phyloP scores from a whole-genome alignment of 2,113 vertebrate genomes.

The Pelvicachromis taeniatus region DNA sequence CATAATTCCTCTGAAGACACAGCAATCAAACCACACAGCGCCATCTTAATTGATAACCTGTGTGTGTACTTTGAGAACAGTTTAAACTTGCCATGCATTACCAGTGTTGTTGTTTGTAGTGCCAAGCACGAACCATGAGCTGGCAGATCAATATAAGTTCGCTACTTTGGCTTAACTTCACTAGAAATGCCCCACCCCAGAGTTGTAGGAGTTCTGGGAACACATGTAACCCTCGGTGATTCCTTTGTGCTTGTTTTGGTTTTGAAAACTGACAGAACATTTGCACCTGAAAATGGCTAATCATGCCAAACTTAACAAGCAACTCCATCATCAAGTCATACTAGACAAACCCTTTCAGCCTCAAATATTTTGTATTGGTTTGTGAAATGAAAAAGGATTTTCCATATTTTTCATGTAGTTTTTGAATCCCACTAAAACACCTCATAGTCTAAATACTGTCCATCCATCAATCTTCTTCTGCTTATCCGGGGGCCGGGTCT shows the following conservation, averaged over 20 bases:
- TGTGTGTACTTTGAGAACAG: background rate
- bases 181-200: background rate
- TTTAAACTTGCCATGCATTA: background rate
- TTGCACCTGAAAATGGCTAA: fast-evolving
- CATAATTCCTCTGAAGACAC: background rate
- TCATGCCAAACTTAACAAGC: background rate
- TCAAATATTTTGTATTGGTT: background rate
- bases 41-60: background rate
- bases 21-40: background rate
- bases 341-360: fast-evolving
- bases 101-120: background rate
- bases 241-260: background rate
- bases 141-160: background rate
- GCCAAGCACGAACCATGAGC: too few relatives aligned
- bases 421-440: background rate
- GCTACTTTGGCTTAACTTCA: background rate
- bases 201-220: background rate
- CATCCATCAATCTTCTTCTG: too few relatives aligned
- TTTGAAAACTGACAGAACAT: background rate
- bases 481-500: background rate
- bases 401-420: background rate
- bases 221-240: background rate
- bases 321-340: background rate
- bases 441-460: background rate
- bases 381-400: background rate